These are phyloP conservation scores for Cottoperca gobio DNA, from an alignment of 2,797 vertebrate genomes.

Conservation along the genomic window DNA sequence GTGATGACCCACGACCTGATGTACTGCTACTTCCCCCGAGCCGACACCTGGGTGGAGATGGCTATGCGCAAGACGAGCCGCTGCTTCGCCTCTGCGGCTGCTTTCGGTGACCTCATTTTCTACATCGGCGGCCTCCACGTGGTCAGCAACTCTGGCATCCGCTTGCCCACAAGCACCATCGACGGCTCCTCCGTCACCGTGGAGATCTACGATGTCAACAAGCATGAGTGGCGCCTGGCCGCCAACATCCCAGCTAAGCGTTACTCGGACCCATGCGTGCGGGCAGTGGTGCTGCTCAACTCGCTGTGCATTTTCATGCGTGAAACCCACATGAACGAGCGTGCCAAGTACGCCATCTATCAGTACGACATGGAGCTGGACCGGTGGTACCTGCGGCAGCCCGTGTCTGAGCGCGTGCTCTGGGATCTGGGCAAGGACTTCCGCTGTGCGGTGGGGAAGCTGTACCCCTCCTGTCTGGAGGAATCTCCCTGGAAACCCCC, in stretches of 20 bases:
- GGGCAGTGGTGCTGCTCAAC: constrained; percentile 94
- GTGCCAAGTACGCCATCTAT: constrained; percentile 96
- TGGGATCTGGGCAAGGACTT: constrained; percentile 98
- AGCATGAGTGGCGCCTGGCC: constrained; percentile 95
- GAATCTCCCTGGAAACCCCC: constrained; percentile 98
- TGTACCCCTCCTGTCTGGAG: constrained; percentile 97
- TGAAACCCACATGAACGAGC: constrained; percentile 96
- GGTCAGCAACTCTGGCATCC: constrained; percentile 92
- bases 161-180: constrained; percentile 91
- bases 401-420: constrained; percentile 95
- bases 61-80: constrained; percentile 94
- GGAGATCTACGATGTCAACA: constrained; percentile 96
- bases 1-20: constrained; percentile 96
- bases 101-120: constrained; percentile 95
- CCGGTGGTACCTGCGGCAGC: constrained; percentile 94
- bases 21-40: constrained; percentile 96
- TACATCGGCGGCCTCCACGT: constrained; percentile 96
- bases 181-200: constrained; percentile 94
- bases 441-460: constrained; percentile 95
- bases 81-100: constrained; percentile 95
- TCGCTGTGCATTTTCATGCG: constrained; percentile 95
- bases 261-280: constrained; percentile 94
- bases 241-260: constrained; percentile 96
- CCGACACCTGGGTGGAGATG: constrained; percentile 97
- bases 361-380: constrained; percentile 94